phyloP scores from a whole-genome alignment of 2,797 vertebrate species.

The Austrolebias charrua region DNA sequence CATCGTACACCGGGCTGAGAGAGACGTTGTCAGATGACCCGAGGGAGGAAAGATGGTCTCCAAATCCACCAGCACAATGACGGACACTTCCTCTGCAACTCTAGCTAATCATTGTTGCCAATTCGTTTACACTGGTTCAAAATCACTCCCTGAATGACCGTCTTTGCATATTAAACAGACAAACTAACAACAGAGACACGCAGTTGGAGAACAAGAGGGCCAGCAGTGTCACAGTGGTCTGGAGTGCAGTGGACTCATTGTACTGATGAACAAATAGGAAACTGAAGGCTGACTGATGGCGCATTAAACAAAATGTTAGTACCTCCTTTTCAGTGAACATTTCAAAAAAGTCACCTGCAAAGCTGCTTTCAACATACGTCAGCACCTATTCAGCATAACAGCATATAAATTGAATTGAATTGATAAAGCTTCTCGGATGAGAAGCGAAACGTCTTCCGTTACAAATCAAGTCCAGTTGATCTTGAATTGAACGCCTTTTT shows the following conservation, averaged over 20 bases:
- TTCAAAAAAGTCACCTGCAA: conserved; percentile 69
- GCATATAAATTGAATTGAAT: no score
- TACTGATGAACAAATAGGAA: conserved; percentile 58
- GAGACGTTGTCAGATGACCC: conserved; percentile 45
- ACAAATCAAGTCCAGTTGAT: no score
- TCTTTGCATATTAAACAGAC: conserved; percentile 80
- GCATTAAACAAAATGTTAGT: conserved; percentile 66
- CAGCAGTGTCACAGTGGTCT: conserved; percentile 49
- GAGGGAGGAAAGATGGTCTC: conserved; percentile 59
- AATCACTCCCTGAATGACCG: conserved; percentile 77
- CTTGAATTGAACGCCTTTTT: no score
- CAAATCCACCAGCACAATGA: conserved; percentile 65
- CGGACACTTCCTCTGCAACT: conserved; percentile 70
- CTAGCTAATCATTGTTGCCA: conserved; percentile 76
- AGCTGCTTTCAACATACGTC: conserved; percentile 66
- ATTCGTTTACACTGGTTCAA: conserved; percentile 78
- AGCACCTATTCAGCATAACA: conserved; percentile 75
- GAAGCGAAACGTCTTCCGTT: no score
- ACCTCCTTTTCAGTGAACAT: conserved; percentile 62
- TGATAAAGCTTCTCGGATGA: no score
- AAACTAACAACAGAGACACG: conserved; percentile 67
- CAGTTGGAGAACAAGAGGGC: conserved; percentile 65
- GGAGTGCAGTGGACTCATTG: conserved; percentile 59
- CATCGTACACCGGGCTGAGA: conserved; percentile 41
- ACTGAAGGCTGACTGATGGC: conserved; percentile 66